Base-by-base conservation (phyloP, 2,888 invertebrate species). In the Carcina quercana region DNA sequence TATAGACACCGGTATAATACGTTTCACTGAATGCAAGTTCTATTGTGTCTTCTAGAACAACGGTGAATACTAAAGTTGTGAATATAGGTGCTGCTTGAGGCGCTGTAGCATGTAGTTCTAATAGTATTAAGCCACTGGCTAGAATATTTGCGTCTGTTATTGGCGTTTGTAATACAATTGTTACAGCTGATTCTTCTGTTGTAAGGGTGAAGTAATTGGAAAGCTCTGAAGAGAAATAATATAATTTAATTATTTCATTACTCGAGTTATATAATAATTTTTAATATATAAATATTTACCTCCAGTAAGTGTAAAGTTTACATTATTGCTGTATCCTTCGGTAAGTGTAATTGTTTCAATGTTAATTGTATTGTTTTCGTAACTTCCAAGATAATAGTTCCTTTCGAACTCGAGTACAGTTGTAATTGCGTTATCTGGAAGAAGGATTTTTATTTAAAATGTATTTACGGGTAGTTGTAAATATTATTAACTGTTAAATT, bases 11-110 rank as follows among this genome's bases (percentile, higher is more conserved):
- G 11, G 11, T 24, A 11, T 24, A 24, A 11, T 11, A 24, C 11
- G 24, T 24, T 10, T 24, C 3, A 24, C 11, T 10, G 11, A 24
- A 24, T 11, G 5, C 24, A 3, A 24, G 24, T 24, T 24, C 11
- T 2, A 11, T 11, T 8, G 20, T n/a, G 11, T 24, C 40, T 1
- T 45, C 36, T 6, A 15, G 31, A 2, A 39, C 15, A 13, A 48
- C 28, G 32, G 50, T 40, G n/a, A 62, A 22, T 15, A 61, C 49
- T 13, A 61, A 33, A n/a, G 53, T 47, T 10, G 64, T 52, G 25
- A 37, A 38, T 5, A 58, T 55, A 6, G 56, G 25, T 8, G 45
- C 5, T 11, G 54, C 28, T 26, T 38, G 32, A 1, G 45, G 42
- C n/a, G 48, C 46, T 4, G 50, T 27, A 3, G 63, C 62, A 42